A percentile compares a stretch with the other conserved stretches of the same genome.
phyloP scores from a whole-genome alignment of 1,140 invertebrate species.

The Aphelenchoides besseyi region DNA sequence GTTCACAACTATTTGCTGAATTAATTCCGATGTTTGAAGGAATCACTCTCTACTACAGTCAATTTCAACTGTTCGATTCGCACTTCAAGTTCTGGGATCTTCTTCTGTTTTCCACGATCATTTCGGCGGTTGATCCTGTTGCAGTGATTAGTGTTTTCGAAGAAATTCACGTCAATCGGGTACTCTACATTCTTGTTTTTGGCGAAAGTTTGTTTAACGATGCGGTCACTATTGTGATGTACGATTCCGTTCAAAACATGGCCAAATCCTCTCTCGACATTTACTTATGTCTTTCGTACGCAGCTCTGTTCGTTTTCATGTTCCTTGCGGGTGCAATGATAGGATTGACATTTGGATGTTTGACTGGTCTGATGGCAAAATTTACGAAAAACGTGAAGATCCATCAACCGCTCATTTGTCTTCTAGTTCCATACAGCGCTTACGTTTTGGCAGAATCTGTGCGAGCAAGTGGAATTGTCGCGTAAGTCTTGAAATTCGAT shows the following conservation, averaged over 20 bases:
- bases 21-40: not conserved
- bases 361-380: constrained; percentile 23
- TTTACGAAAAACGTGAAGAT: constrained; percentile 23
- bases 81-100: not conserved
- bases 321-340: constrained; percentile 6
- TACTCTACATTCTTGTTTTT: constrained; percentile 27
- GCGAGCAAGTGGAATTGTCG: constrained; percentile 28
- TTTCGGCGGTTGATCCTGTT: constrained; percentile 97
- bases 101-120: constrained; percentile 81
- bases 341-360: constrained; percentile 14
- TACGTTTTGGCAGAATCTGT: constrained; percentile 22
- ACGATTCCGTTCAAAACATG: constrained; percentile 17
- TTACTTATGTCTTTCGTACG: constrained; percentile 8
- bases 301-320: not conserved
- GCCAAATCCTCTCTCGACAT: not conserved
- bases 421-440: constrained; percentile 26
- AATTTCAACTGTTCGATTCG: not conserved
- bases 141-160: constrained; percentile 76
- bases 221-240: constrained; percentile 30
- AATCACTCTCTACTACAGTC: not conserved
- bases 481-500: not conserved
- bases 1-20: not conserved
- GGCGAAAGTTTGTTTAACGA: constrained; percentile 29
- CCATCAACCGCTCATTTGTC: constrained; percentile 22
- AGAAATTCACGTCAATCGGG: constrained; percentile 29